Base-by-base conservation (phyloP, 2,113 vertebrate genomes). In the Hydrolagus affinis region DNA sequence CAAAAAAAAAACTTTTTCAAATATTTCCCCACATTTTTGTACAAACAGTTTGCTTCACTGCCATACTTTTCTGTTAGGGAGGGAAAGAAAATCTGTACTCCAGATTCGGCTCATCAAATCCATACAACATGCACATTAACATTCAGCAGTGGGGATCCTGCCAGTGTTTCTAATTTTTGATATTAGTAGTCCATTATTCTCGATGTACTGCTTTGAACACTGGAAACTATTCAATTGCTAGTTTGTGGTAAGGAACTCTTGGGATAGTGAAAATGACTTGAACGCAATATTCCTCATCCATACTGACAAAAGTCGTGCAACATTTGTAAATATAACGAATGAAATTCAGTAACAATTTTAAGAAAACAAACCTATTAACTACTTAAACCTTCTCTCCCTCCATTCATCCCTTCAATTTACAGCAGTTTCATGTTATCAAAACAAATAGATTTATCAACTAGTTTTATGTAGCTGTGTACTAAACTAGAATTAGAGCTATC, bases 1-100 rank as follows among this genome's bases (percentile, higher is more conserved):
- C 4, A 90, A 89, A 90, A 56, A 11, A 77, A 86, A 56, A 69
- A 85, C 77, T 59, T 68, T 9, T 44, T 44, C 44, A 19, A 70
- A 32, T 30, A 69, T 71, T 8, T 62, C 28, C 30, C 19, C 8
- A n/a, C 60, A 86, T 19, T 25, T 60, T 17, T 62, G 17, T 21
- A 60, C 85, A 23, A 59, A 80, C 76, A 80, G 21, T 23, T 32
- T 4, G 4, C 21, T 32, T 19, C 7, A 7, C 76, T 23, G 21
- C 17, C 32, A 44, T 32, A 80, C 76, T 23, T 2, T 19, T 32
- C 17, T 1, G 32, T 32, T 23, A 12, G 44, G 6, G 44, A 44
- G 44, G 44, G 1, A 44, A 44, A 44, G 6, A 44, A 44, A 4
- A 44, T 44, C 44, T 44, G 44, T 44, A 44, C 70, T 70, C 70